Conservation (phyloP, 2,888 invertebrate genomes). For the Cephonodes hylas region DNA sequence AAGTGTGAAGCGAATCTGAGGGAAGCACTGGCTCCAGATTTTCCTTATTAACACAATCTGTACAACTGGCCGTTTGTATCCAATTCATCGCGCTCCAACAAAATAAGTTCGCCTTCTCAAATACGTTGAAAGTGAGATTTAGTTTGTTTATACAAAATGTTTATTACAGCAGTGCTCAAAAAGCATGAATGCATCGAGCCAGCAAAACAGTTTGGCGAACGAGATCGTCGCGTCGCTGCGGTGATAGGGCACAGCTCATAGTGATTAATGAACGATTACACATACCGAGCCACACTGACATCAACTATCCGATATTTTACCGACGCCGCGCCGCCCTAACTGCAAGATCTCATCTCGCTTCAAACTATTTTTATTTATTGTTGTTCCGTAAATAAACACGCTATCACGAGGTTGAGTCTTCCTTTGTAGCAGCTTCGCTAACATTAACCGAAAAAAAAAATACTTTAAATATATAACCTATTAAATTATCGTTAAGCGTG, state of each 20-base stretch:
- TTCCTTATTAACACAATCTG: background rate
- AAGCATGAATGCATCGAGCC: constrained; percentile 74
- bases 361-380: background rate
- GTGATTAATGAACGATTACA: constrained; percentile 71
- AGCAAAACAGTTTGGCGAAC: constrained; percentile 78
- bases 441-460: background rate
- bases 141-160: constrained; percentile 32
- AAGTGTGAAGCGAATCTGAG: background rate
- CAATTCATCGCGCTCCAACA: background rate
- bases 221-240: constrained; percentile 77
- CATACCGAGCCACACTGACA: constrained; percentile 51
- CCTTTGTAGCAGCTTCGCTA: background rate
- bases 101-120: constrained; percentile 6
- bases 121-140: constrained; percentile 11
- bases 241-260: constrained; percentile 71
- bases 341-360: constrained; percentile 5
- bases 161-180: constrained; percentile 78
- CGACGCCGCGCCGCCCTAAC: constrained; percentile 26
- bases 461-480: background rate
- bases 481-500: background rate
- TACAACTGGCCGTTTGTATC: background rate
- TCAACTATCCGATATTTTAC: constrained; percentile 64
- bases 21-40: background rate
- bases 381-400: background rate
- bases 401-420: background rate